Conservation (phyloP, 1,140 invertebrate species). For the Drosophila lacertosa region DNA sequence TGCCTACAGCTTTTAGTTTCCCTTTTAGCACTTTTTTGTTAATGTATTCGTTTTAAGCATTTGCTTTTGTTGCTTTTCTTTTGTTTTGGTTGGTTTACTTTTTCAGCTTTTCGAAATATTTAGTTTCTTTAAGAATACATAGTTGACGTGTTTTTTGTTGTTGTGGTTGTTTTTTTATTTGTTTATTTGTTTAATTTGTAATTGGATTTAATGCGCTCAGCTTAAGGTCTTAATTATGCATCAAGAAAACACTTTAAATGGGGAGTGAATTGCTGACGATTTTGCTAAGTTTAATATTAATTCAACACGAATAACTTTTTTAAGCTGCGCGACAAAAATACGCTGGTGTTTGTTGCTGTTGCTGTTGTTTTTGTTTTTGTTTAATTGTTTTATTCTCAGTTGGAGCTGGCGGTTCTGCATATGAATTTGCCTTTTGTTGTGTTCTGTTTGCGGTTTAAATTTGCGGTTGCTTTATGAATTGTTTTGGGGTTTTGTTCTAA, state of each 20-base stretch:
- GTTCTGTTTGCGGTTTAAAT: conserved; percentile 48
- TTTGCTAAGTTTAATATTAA: conserved; percentile 58
- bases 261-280: conserved; percentile 45
- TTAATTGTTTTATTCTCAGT: conserved; percentile 4
- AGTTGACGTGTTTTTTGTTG: too few relatives aligned
- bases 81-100: conserved; percentile 1
- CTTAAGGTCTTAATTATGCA: conserved; percentile 66
- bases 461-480: conserved; percentile 39
- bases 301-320: conserved; percentile 45
- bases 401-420: conserved; percentile 23
- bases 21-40: conserved; percentile 13
- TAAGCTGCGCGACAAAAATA: conserved; percentile 36
- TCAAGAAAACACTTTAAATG: conserved; percentile 63
- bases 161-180: neutral
- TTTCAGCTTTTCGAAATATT: conserved; percentile 34
- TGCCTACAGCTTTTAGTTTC: conserved; percentile 2
- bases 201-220: conserved; percentile 45
- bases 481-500: conserved; percentile 62
- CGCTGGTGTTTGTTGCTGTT: conserved; percentile 4
- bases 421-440: conserved; percentile 34
- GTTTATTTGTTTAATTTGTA: conserved; percentile 36
- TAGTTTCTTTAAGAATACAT: conserved; percentile 34
- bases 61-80: conserved; percentile 15
- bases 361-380: conserved; percentile 18
- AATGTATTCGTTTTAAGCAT: conserved; percentile 36